phyloP scores from a whole-genome alignment of 2,888 invertebrate species.

The Papilio demoleus region DNA sequence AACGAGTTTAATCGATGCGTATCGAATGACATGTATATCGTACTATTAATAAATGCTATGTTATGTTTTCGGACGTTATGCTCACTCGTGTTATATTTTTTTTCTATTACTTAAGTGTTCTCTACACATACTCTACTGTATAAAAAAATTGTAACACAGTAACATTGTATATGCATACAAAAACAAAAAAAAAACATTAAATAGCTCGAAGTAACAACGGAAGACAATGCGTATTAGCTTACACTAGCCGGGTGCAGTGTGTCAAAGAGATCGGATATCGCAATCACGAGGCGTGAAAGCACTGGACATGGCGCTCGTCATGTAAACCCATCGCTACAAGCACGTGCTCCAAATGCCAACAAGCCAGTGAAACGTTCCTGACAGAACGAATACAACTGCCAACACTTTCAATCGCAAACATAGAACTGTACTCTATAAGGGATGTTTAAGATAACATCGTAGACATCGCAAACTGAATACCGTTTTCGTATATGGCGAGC shows the following conservation, averaged over 20 bases:
- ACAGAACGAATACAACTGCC: conserved; percentile 57
- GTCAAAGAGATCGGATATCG: conserved; percentile 71
- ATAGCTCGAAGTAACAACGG: conserved; percentile 46
- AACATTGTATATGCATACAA: not conserved
- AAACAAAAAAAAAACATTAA: not conserved
- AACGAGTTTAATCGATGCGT: not conserved
- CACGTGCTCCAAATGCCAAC: conserved; percentile 78
- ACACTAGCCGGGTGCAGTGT: conserved; percentile 59
- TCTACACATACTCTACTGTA: no score
- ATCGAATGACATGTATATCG: not conserved
- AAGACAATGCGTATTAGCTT: conserved; percentile 57
- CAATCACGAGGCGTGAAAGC: conserved; percentile 75
- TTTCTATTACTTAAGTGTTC: no score
- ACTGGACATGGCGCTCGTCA: conserved; percentile 66
- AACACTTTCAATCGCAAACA: conserved; percentile 70
- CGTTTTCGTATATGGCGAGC: conserved; percentile 81
- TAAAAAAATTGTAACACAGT: not conserved
- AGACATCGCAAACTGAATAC: conserved; percentile 58
- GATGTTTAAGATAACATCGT: conserved; percentile 50
- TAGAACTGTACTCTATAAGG: conserved; percentile 36
- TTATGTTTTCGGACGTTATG: not conserved
- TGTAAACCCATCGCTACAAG: conserved; percentile 65
- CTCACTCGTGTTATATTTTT: not conserved
- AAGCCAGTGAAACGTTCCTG: conserved; percentile 66
- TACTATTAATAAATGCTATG: not conserved